phyloP scores from a whole-genome alignment of 2,888 invertebrate species.

The Eupithecia dodoneata region DNA sequence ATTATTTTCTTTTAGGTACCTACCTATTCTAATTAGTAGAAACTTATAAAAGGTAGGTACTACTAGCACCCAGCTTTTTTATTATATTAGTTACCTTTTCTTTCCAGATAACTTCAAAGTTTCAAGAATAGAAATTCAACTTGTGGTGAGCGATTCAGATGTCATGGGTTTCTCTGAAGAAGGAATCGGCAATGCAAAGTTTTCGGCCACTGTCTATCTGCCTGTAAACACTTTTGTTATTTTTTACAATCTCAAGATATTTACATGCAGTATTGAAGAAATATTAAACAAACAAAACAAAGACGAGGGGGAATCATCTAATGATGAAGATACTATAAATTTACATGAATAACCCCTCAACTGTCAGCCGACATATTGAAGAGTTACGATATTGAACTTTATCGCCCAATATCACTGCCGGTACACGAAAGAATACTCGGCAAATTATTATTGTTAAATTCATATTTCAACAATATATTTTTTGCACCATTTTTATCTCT shows the following conservation, averaged over 20 bases:
- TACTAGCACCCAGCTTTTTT: too few relatives aligned
- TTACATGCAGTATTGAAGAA: constrained; percentile 51
- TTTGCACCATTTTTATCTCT: too few relatives aligned
- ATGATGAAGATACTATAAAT: neutral
- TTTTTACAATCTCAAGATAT: constrained; percentile 63
- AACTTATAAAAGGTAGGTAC: too few relatives aligned
- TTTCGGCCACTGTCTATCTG: constrained; percentile 62
- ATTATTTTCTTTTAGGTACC: neutral
- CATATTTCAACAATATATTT: too few relatives aligned
- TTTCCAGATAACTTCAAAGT: constrained; percentile 47
- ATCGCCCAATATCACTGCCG: too few relatives aligned
- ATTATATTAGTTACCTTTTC: too few relatives aligned
- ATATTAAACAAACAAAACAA: neutral
- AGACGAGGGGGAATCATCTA: neutral
- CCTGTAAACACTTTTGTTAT: constrained; percentile 58
- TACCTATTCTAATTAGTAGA: neutral
- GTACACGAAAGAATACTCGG: too few relatives aligned
- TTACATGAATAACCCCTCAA: neutral
- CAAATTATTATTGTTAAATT: too few relatives aligned
- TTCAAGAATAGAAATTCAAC: constrained; percentile 65
- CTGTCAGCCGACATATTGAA: too few relatives aligned
- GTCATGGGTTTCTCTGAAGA: constrained; percentile 57
- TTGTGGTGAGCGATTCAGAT: constrained; percentile 69
- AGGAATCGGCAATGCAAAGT: constrained; percentile 62
- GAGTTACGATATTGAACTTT: too few relatives aligned